Base-by-base conservation (phyloP, 2,888 invertebrate genomes). In the Tridacna gigas region DNA sequence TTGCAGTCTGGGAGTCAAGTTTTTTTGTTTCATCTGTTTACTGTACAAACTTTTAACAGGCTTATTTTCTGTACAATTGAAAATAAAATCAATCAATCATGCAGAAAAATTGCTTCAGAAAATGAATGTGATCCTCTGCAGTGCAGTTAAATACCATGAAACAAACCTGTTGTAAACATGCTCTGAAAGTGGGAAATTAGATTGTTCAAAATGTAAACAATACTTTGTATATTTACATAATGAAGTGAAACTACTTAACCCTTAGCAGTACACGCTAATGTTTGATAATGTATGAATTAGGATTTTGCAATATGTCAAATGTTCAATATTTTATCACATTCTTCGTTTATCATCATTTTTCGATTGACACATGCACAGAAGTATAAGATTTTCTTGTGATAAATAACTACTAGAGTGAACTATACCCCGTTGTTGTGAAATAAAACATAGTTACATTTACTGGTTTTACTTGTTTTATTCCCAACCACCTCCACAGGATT, bases 401-500 rank as follows among this genome's bases (percentile, higher is more conserved):
- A 80, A 56, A 74, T 66, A 47, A 66, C 47, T 51, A 80, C 18
- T 20, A 20, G 66, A 47, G 74, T 79, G 66, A 22, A 74, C 25
- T 79, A 79, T 79, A 71, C 60, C 67, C 77, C 63, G 47, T 83
- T 83, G 83, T 83, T 84, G 84, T 84, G 84, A 84, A 84, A 74
- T 77, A 84, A 82, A 71, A 71, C 22, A 71, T 71, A 71, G 69
- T 69, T 48, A 77, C 9, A 56, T 20, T 1, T 20, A 5, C 11
- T 20, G 11, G 2, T 56, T 20, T 37, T 4, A 37, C 37, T 7
- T 37, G 37, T 37, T 37, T 37, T 37, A 2, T 37, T 37, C 37
- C 7, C 37, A 37, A 37, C 37, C 37, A 37, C 37, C 37, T 7
- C 37, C 2, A 37, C 7, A 37, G n/a, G n/a, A n/a, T n/a, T n/a